Percentiles rank a stretch among this genome's conserved stretches.
phyloP scores from a whole-genome alignment of 2,113 vertebrate genomes.

The Rhea pennata region DNA sequence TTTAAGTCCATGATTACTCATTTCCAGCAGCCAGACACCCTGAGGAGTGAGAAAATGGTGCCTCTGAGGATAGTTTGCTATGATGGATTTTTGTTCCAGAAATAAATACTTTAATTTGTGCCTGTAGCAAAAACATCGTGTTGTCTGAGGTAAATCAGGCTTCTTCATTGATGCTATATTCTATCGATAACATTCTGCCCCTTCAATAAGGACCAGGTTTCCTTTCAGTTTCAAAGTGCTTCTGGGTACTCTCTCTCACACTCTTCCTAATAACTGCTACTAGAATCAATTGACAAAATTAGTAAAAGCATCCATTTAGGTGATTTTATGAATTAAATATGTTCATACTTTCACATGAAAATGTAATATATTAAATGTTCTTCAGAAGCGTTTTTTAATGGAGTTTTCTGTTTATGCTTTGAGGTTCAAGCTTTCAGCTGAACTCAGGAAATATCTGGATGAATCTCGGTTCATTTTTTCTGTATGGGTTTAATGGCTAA shows the following conservation, averaged over 20 bases:
- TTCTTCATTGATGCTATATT: not conserved
- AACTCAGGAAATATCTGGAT: not conserved
- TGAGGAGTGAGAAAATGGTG: constrained; percentile 31
- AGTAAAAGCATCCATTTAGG: not conserved
- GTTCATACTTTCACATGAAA: not conserved
- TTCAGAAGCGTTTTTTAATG: not conserved
- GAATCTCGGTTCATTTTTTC: not conserved
- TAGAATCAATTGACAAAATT: constrained; percentile 1
- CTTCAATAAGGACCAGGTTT: not conserved
- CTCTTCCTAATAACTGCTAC: not conserved
- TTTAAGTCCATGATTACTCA: not conserved
- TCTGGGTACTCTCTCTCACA: not conserved
- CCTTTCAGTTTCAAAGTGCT: not conserved
- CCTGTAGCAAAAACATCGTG: not conserved
- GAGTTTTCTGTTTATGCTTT: not conserved
- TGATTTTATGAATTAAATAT: not conserved
- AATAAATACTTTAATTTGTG: constrained; percentile 39
- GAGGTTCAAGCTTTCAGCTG: not conserved
- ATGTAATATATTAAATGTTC: not conserved
- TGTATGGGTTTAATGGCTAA: not conserved
- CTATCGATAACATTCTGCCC: not conserved
- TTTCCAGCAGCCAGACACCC: constrained; percentile 5
- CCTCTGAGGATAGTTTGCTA: constrained; percentile 14
- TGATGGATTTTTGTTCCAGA: constrained; percentile 12
- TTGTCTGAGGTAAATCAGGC: not conserved